Evolutionary conservation across 2,797 vertebrate species (phyloP), one percentile per base, ranked within the genome.

Genomic region (Lithobates pipiens): DNA sequence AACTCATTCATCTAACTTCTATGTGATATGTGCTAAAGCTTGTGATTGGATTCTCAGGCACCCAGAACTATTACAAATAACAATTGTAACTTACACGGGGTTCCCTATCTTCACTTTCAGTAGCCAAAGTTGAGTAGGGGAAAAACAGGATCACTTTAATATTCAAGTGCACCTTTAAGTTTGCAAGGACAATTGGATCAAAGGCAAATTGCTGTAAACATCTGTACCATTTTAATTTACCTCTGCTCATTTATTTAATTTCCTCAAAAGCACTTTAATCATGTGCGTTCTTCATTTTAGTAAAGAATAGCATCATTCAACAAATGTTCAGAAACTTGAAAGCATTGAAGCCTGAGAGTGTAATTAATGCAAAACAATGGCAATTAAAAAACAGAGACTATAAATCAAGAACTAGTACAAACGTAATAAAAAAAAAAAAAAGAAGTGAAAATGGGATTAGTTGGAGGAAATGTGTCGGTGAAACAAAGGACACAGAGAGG

Each of bases 341-440:
- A 73, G 79, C 79, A 36, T 15, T 16, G 44, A 71, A 29, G 11
- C 15, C 70, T 18, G 68, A 29, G 34, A 36, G 46, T 42, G 69
- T 73, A 73, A 71, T 72, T 81, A 81, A 81, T 63, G 79, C 67
- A 44, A 78, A 77, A 76, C 39, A 78, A 78, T 68, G 77, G 39
- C 36, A 78, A 15, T 15, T 78, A 68, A 36, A 46, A n/a, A 54
- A 54, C 50, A 16, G 50, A 34, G 29, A 78, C 67, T 25, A 78
- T 39, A 68, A 23, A 78, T 46, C 61, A 78, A 68, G 39, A 68
- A 78, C 67, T 44, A 78, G 36, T 16, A 67, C 36, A 78, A 78
- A 39, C 39, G 39, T 39, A 39, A 39, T 39, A 25, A 15, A 61
- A 61, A 61, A 25, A 15, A 61, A 61, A 61, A 61, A 5, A 61